Percentiles rank a stretch among this genome's conserved stretches.
phyloP scores from a whole-genome alignment of 2,797 vertebrate genomes.

The Malacoctenus gilli region DNA sequence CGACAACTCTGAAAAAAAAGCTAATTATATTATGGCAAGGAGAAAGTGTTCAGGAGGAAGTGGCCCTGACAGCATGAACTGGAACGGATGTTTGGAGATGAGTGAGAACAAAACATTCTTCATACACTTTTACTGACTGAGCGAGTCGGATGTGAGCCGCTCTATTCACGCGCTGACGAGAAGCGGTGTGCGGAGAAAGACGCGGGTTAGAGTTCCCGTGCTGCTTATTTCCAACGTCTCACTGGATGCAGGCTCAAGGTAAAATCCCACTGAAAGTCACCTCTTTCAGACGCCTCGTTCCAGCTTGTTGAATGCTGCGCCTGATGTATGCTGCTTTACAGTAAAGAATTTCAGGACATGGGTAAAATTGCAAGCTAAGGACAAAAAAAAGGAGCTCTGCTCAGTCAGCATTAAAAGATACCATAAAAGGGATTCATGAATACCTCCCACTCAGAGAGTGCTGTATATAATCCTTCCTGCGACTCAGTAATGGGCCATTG shows the following conservation, averaged over 20 bases:
- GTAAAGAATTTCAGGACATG: constrained; percentile 53
- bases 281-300: constrained; percentile 2
- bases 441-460: constrained; percentile 41
- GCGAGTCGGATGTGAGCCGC: constrained; percentile 13
- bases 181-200: constrained; percentile 11
- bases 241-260: constrained; percentile 2
- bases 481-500: constrained; percentile 23
- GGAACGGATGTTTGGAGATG: constrained; percentile 22
- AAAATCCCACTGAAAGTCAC: constrained; percentile 14
- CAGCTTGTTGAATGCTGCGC: constrained; percentile 17
- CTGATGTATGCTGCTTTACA: constrained; percentile 53
- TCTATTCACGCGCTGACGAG: constrained; percentile 15
- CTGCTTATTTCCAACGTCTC: constrained; percentile 6
- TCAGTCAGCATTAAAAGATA: constrained; percentile 66
- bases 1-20: constrained; percentile 24
- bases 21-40: constrained; percentile 20
- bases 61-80: constrained; percentile 33
- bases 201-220: not conserved
- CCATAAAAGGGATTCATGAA: constrained; percentile 59
- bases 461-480: constrained; percentile 35
- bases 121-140: not conserved
- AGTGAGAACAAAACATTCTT: constrained; percentile 25
- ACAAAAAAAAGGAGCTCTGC: constrained; percentile 52
- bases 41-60: constrained; percentile 14
- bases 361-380: constrained; percentile 61